Percentiles rank a stretch among this genome's conserved stretches.
Evolutionary conservation across 2,113 vertebrate species (phyloP).

Genomic region (Tympanuchus pallidicinctus): DNA sequence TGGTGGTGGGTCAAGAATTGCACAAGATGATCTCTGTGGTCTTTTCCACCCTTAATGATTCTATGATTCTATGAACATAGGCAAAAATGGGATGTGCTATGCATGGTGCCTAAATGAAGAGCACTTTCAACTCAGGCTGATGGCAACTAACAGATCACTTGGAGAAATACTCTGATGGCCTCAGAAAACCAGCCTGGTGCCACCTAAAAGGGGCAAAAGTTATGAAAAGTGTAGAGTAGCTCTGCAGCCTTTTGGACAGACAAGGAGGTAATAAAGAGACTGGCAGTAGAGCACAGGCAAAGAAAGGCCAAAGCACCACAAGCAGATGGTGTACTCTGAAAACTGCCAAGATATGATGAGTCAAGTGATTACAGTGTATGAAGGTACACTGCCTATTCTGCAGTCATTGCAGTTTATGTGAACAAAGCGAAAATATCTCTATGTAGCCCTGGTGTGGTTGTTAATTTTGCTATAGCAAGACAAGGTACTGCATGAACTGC

Average conservation of each 20-base stretch:
- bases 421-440: not conserved
- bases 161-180: not conserved
- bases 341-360: not conserved
- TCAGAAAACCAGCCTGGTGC: not conserved
- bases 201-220: not conserved
- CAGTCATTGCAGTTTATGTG: not conserved
- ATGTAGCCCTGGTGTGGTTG: not conserved
- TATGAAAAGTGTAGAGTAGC: not conserved
- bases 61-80: too few relatives aligned
- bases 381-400: not conserved
- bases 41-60: too few relatives aligned
- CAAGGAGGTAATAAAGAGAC: not conserved
- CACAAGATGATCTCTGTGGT: too few relatives aligned
- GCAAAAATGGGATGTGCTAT: not conserved
- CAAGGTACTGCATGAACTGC: not conserved
- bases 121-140: not conserved
- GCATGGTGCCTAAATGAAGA: not conserved
- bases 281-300: not conserved
- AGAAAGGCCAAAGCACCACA: not conserved
- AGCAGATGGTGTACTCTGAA: not conserved
- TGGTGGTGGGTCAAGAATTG: too few relatives aligned
- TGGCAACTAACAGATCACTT: not conserved
- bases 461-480: not conserved
- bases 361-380: not conserved
- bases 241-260: not conserved